Evolutionary conservation across 2,113 vertebrate genomes (phyloP), one percentile per base, ranked within the genome.

Genomic region (Gymnocephalus cernua): DNA sequence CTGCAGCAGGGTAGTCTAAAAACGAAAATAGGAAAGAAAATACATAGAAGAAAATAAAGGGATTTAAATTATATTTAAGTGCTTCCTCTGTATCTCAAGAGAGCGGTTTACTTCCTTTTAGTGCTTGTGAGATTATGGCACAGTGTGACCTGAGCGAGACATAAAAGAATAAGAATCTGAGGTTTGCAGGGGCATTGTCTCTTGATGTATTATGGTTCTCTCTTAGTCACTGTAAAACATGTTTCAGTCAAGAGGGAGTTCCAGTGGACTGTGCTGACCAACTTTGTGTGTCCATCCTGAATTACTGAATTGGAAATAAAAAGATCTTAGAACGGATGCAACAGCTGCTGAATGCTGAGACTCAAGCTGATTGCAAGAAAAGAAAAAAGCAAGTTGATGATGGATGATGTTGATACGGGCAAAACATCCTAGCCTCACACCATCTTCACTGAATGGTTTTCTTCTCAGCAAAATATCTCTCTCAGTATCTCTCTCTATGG

Each of bases 141-240:
- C 35, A 0, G 18, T 79, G 54, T 71, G 74, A 90, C 85, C 80
- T 65, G 64, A 58, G 25, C 80, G 57, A 81, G 75, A 83, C 65
- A 81, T 82, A 68, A 88, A 74, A 78, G 38, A 87, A 87, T 53
- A 86, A 74, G 86, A 79, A 88, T 86, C 77, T 82, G 71, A 67
- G 29, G 84, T 72, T 80, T 85, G 74, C 65, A 70, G 83, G 32
- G 72, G 66, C 47, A 71, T 74, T 77, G 77, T 77, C 54, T 79
- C 18, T 45, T 84, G 75, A 85, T 83, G 51, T 56, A 57, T 84
- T 59, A 74, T 82, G 84, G 70, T 51, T 72, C 76, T 68, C 61
- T 70, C 29, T 65, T 70, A 59, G 70, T 82, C 82, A 38, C 38
- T 10, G 8, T 38, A 74, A 83, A 70, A 70, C 44, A 67, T 29